phyloP scores from a whole-genome alignment of 2,888 invertebrate species.

The Eucera pruinosa region DNA sequence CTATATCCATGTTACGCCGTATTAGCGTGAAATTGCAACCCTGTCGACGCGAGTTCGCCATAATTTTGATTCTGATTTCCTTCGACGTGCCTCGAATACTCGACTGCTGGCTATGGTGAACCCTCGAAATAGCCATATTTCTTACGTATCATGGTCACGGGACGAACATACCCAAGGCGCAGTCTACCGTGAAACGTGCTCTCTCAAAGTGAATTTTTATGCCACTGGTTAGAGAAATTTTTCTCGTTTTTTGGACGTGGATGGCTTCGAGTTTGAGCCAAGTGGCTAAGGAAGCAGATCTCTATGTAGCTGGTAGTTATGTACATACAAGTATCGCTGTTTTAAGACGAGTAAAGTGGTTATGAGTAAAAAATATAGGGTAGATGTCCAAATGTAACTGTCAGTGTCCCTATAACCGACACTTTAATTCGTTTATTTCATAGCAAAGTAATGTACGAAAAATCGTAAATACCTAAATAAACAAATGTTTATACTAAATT shows the following conservation, averaged over 20 bases:
- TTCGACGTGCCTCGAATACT: slow-evolving; percentile 45
- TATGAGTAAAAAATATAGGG: too few species aligned
- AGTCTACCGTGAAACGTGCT: neutral
- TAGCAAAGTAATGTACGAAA: too few species aligned
- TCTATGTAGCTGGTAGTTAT: too few species aligned
- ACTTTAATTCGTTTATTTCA: too few species aligned
- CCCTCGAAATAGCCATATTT: slow-evolving; percentile 20
- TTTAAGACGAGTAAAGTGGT: too few species aligned
- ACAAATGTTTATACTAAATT: too few species aligned
- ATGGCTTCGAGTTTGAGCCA: too few species aligned
- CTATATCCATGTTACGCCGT: slow-evolving; percentile 28
- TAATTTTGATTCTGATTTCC: slow-evolving; percentile 54
- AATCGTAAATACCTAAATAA: too few species aligned
- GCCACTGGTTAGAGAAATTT: neutral
- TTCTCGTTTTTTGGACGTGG: neutral
- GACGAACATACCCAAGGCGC: neutral
- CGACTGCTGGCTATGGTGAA: neutral
- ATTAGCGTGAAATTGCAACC: slow-evolving; percentile 51
- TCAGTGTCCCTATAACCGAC: too few species aligned
- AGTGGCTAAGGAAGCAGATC: too few species aligned
- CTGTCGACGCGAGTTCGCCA: slow-evolving; percentile 27
- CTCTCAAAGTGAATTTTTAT: slow-evolving; percentile 8
- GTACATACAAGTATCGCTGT: too few species aligned
- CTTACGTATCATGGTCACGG: slow-evolving; percentile 1
- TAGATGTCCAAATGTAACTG: too few species aligned